phyloP scores from a whole-genome alignment of 2,113 vertebrate species.

The Kryptolebias marmoratus region DNA sequence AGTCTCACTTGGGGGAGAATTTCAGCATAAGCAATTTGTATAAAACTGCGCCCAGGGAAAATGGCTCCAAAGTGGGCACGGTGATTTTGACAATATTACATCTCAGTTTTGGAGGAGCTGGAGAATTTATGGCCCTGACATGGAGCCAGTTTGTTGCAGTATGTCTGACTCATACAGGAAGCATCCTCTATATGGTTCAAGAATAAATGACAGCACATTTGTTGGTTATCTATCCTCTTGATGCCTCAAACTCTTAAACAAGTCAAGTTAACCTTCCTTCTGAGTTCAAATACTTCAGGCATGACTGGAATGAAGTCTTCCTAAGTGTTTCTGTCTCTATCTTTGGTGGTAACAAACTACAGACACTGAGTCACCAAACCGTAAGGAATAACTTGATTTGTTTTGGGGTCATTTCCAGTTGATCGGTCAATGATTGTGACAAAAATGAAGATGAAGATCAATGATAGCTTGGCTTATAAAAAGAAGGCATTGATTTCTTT shows the following conservation, averaged over 20 bases:
- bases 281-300: constrained; percentile 33
- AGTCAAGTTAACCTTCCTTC: constrained; percentile 24
- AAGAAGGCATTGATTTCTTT: constrained; percentile 15
- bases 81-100: constrained; percentile 30
- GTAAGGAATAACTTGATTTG: too few relatives aligned
- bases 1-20: constrained; percentile 46
- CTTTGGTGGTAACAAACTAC: neutral
- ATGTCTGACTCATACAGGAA: constrained; percentile 24
- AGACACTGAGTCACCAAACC: neutral
- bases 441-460: neutral
- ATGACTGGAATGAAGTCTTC: constrained; percentile 35
- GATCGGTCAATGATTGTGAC: neutral
- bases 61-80: constrained; percentile 28
- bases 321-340: constrained; percentile 43
- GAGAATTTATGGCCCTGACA: constrained; percentile 3
- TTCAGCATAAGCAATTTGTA: constrained; percentile 59
- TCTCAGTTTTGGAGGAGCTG: constrained; percentile 28
- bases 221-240: constrained; percentile 9
- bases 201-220: constrained; percentile 17
- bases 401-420: neutral
- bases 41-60: constrained; percentile 50
- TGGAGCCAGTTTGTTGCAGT: constrained; percentile 12
- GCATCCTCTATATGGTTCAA: constrained; percentile 6
- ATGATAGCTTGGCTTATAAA: neutral
- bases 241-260: constrained; percentile 9